Conservation (phyloP, 1,140 invertebrate species). For the Nylanderia fulva region DNA sequence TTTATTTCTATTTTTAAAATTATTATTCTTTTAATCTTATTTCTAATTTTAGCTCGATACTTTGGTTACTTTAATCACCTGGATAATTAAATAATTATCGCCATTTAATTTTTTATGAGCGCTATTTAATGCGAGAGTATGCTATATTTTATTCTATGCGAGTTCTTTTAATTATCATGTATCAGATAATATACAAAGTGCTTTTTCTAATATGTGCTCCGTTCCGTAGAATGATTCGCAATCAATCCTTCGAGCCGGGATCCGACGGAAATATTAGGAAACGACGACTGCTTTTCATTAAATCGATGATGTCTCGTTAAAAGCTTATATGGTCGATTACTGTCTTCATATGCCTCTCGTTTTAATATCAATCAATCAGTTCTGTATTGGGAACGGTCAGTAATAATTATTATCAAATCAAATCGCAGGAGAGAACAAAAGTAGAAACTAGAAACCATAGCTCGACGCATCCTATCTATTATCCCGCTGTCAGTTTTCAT, state of each 20-base stretch:
- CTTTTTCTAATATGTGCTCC: slow-evolving; percentile 1
- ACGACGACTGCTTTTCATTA: slow-evolving; percentile 47
- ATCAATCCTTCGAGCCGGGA: slow-evolving; percentile 23
- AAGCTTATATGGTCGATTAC: slow-evolving; percentile 53
- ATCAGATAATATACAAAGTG: slow-evolving; percentile 40
- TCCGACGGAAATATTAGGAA: slow-evolving; percentile 55
- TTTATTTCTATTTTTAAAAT: background rate
- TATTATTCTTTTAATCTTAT: background rate
- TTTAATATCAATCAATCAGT: slow-evolving; percentile 47
- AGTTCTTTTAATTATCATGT: slow-evolving; percentile 1
- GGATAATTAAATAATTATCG: slow-evolving; percentile 19
- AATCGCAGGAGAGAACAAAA: slow-evolving; percentile 20
- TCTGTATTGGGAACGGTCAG: slow-evolving; percentile 7
- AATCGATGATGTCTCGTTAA: slow-evolving; percentile 53
- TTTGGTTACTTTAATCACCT: background rate
- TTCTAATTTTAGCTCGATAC: background rate
- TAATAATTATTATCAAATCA: slow-evolving; percentile 42
- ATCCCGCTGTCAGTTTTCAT: slow-evolving; percentile 3
- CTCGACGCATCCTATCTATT: slow-evolving; percentile 25
- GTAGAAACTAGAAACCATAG: background rate
- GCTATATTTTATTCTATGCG: background rate
- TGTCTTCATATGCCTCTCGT: slow-evolving; percentile 46
- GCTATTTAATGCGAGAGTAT: background rate
- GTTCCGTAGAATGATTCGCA: slow-evolving; percentile 46
- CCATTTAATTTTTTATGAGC: slow-evolving; percentile 22